Percentiles rank a stretch among this genome's conserved stretches.
phyloP scores from a whole-genome alignment of 1,140 invertebrate species.

The Battus philenor region DNA sequence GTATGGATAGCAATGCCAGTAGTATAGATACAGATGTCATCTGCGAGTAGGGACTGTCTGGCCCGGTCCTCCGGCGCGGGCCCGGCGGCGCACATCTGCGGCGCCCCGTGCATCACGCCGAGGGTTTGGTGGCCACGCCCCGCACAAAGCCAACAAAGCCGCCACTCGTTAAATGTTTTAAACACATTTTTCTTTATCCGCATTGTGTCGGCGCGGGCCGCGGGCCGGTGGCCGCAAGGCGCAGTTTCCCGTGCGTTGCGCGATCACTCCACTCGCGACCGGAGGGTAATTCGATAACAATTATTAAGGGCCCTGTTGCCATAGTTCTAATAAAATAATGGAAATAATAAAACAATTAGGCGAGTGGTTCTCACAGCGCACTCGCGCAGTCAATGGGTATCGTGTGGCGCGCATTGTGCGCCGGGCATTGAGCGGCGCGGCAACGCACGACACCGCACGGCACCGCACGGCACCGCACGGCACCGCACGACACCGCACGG shows the following conservation, averaged over 20 bases:
- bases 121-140: slow-evolving; percentile 34
- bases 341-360: slow-evolving; percentile 36
- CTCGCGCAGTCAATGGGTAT: slow-evolving; percentile 30
- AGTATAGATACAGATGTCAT: too few relatives aligned
- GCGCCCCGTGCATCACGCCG: too few relatives aligned
- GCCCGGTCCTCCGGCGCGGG: too few relatives aligned
- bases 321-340: slow-evolving; percentile 33
- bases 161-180: slow-evolving; percentile 28
- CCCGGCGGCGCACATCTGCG: too few relatives aligned
- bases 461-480: too few relatives aligned
- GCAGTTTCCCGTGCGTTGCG: neutral
- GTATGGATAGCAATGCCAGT: too few relatives aligned
- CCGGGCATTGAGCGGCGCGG: too few relatives aligned
- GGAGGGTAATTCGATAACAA: slow-evolving; percentile 38
- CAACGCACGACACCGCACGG: too few relatives aligned
- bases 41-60: too few relatives aligned
- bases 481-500: too few relatives aligned
- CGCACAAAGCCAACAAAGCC: slow-evolving; percentile 31
- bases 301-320: slow-evolving; percentile 28
- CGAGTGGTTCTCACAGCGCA: slow-evolving; percentile 24
- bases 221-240: too few relatives aligned
- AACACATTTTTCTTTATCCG: slow-evolving; percentile 27
- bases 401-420: slow-evolving; percentile 33
- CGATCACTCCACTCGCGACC: neutral
- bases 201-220: too few relatives aligned